Evolutionary conservation across 2,113 vertebrate genomes (phyloP).

Genomic region (Malurus alboscapulatus): DNA sequence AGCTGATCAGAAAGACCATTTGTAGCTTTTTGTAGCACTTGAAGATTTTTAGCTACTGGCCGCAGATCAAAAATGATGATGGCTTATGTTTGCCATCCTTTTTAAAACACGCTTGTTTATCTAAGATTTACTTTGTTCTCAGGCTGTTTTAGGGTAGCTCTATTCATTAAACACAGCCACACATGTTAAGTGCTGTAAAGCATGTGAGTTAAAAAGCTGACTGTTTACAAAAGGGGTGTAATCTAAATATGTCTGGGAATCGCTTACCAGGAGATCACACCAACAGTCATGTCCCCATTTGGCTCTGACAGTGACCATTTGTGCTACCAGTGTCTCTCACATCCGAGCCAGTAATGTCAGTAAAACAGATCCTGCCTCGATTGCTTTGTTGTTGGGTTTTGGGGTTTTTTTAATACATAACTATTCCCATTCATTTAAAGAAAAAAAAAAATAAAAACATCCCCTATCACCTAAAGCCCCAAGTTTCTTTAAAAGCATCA

Average conservation of each 20-base stretch:
- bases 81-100: not conserved
- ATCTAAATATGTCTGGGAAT: not conserved
- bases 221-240: not conserved
- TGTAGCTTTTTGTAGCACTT: not conserved
- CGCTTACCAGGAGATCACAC: not conserved
- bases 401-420: not conserved
- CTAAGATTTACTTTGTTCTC: not conserved
- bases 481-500: not conserved
- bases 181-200: not conserved
- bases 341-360: not conserved
- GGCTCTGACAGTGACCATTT: not conserved
- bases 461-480: rapidly evolving
- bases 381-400: not conserved
- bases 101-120: not conserved
- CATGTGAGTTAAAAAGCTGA: not conserved
- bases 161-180: not conserved
- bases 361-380: not conserved
- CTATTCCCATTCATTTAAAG: not conserved
- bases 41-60: not conserved
- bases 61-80: not conserved
- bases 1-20: not conserved
- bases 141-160: not conserved
- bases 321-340: not conserved
- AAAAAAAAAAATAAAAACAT: not conserved
- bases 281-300: not conserved